Evolutionary conservation across 2,888 invertebrate genomes (phyloP).

Genomic region (Hetaerina titia): DNA sequence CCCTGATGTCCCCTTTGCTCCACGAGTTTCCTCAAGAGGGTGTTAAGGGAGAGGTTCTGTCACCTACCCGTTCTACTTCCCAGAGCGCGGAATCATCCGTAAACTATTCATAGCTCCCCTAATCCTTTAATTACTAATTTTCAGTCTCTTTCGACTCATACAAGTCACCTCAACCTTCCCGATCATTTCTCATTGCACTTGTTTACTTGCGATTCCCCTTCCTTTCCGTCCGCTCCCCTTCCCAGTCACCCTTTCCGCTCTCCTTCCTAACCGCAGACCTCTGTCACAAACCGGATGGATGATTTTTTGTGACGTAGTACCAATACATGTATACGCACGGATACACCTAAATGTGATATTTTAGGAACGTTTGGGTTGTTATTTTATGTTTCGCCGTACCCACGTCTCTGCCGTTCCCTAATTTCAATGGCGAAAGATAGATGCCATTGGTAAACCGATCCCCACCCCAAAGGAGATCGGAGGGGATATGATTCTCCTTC

Average conservation of each 20-base stretch:
- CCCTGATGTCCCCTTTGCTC: too few species aligned
- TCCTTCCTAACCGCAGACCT: not conserved
- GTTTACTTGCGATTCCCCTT: not conserved
- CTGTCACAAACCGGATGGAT: too few species aligned
- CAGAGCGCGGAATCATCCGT: not conserved
- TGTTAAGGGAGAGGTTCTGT: not conserved
- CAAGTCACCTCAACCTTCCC: not conserved
- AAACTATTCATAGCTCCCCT: not conserved
- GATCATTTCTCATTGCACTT: not conserved
- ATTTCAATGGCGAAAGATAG: too few species aligned
- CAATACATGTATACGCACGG: too few species aligned
- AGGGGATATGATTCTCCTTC: too few species aligned
- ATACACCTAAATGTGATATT: too few species aligned
- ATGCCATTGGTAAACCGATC: too few species aligned
- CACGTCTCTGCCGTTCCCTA: too few species aligned
- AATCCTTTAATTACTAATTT: slow-evolving; percentile 15
- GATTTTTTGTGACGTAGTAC: too few species aligned
- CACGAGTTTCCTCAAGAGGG: not conserved
- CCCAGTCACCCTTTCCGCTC: not conserved
- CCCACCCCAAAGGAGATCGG: too few species aligned
- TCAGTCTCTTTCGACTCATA: not conserved
- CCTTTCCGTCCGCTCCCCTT: not conserved
- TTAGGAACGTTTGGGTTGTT: too few species aligned
- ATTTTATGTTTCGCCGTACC: too few species aligned
- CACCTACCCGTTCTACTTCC: not conserved